Evolutionary conservation across 2,113 vertebrate genomes (phyloP), one percentile per base, ranked within the genome.

Genomic region (Bolborhynchus lineola): DNA sequence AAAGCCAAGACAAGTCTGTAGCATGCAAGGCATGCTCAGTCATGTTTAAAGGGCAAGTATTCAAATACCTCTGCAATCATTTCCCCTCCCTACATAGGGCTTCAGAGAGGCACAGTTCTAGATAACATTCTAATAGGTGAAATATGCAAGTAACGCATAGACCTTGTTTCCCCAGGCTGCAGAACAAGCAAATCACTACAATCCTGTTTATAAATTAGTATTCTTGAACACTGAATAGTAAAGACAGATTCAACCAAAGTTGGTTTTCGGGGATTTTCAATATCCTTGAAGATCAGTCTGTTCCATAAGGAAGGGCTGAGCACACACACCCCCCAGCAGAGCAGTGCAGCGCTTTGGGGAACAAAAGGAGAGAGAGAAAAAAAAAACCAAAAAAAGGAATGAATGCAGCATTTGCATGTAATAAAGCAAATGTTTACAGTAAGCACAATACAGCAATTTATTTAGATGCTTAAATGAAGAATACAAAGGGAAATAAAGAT

Each of bases 391-490:
- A 65, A 65, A 35, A 53, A 65, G 31, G 13, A 93, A 75, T 16
- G 23, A 76, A 82, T 39, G 59, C 10, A 88, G 68, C 77, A 94
- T 57, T 94, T 96, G 77, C 83, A 95, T 60, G 93, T 97, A 98
- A 98, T 97, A 97, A 98, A 97, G 96, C 98, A 97, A 97, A 94
- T 98, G 92, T 98, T 97, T 98, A 98, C 97, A 98, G 98, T 98
- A 99, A 99, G 98, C 99, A 99, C 99, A 99, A 98, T 99, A 99
- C 99, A 99, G 98, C 98, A 99, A 99, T 99, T 99, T 99, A 99
- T 99, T 99, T 98, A 99, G 98, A 99, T 99, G 99, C 98, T 98
- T 98, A 98, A 98, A 99, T 97, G 97, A 98, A 99, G 98, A 98
- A 98, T 97, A 98, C 98, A 98, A 98, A 98, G 99, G 98, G 98